A percentile compares a stretch with the other conserved stretches of the same genome.
phyloP scores from a whole-genome alignment of 2,888 invertebrate species.

The Drosophila atripex region DNA sequence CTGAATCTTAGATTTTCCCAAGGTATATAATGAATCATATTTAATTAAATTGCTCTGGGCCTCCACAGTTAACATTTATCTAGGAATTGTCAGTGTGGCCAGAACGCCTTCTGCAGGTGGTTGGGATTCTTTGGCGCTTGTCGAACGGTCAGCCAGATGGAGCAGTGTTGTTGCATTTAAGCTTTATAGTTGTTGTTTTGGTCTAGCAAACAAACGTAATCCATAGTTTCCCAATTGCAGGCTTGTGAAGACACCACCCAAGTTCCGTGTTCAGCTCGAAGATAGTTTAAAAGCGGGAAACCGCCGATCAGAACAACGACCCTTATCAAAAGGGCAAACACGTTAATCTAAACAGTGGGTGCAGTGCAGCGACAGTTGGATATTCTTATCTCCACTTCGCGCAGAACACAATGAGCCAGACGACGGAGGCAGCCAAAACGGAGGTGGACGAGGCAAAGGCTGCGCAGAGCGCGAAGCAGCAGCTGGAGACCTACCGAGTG shows the following conservation, averaged over 20 bases:
- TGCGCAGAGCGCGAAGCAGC: constrained; percentile 47
- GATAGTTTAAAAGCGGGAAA: not conserved
- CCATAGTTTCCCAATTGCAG: constrained; percentile 1
- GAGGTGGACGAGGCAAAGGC: constrained; percentile 21
- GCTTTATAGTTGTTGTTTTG: not conserved
- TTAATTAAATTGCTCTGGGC: not conserved
- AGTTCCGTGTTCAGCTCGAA: not conserved
- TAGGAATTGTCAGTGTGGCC: not conserved
- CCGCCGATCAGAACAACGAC: not conserved
- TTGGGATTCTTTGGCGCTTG: not conserved
- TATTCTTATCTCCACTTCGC: not conserved
- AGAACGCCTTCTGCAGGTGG: not conserved
- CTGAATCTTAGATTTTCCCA: too few species aligned
- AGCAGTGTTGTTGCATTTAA: not conserved
- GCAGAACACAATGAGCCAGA: constrained; percentile 18
- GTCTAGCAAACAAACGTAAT: not conserved
- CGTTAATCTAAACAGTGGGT: not conserved
- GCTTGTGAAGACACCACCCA: not conserved
- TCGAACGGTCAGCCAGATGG: not conserved
- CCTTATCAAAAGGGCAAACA: constrained; percentile 1
- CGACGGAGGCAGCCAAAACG: constrained; percentile 3
- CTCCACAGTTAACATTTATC: not conserved
- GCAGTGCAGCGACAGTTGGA: not conserved
- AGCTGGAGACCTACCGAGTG: constrained; percentile 85
- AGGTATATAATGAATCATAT: not conserved